Conservation (phyloP, 2,888 invertebrate genomes). For the Belgica antarctica region DNA sequence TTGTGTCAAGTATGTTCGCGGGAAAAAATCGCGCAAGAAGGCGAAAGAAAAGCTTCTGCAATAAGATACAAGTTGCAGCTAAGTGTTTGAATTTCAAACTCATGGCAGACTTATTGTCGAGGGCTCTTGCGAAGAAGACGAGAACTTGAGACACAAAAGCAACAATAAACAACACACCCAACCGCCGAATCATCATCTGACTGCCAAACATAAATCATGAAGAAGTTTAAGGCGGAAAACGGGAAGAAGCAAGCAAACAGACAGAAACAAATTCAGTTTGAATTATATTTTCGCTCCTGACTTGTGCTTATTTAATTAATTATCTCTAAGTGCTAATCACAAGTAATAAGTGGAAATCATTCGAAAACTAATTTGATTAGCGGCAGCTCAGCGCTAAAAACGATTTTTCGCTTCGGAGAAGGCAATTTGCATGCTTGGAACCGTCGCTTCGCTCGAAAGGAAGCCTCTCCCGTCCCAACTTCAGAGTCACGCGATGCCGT, state of each 20-base stretch:
- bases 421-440: slow-evolving; percentile 13
- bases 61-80: not conserved
- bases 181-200: not conserved
- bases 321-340: slow-evolving; percentile 8
- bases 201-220: slow-evolving; percentile 23
- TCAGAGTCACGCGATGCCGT: no score
- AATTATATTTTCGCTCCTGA: not conserved
- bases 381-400: not conserved
- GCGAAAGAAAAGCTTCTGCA: not conserved
- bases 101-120: not conserved
- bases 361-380: slow-evolving; percentile 25
- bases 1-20: not conserved
- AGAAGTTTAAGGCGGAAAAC: slow-evolving; percentile 1
- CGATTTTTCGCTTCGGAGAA: not conserved
- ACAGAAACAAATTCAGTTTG: not conserved
- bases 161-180: not conserved
- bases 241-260: slow-evolving; percentile 16
- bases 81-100: not conserved
- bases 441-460: no score
- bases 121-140: not conserved
- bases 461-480: no score
- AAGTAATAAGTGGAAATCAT: slow-evolving; percentile 28
- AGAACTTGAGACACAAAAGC: not conserved
- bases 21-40: not conserved
- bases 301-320: slow-evolving; percentile 25